Evolutionary conservation across 2,797 vertebrate genomes (phyloP).

Genomic region (Parotocinclus haroldoi): DNA sequence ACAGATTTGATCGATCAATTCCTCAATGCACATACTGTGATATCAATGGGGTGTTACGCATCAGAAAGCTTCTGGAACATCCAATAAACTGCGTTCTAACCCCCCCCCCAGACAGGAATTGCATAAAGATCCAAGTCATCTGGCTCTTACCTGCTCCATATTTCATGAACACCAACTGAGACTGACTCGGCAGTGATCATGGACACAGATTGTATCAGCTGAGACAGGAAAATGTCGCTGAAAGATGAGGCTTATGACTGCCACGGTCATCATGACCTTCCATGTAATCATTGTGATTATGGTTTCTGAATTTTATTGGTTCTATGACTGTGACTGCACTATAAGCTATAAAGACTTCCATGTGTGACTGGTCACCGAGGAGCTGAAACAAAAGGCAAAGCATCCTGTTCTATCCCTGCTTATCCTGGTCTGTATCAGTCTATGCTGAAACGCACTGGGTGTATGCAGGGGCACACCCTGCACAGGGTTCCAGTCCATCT

Average conservation of each 20-base stretch:
- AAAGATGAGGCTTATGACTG: too few relatives aligned
- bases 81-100: background rate
- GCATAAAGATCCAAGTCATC: too few relatives aligned
- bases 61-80: background rate
- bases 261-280: slow-evolving; percentile 2
- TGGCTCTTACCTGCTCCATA: slow-evolving; percentile 2
- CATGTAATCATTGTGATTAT: background rate
- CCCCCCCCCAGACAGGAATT: slow-evolving; percentile 10
- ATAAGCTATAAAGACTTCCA: slow-evolving; percentile 1
- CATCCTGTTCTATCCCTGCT: too few relatives aligned
- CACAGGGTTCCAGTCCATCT: too few relatives aligned
- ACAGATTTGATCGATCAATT: background rate
- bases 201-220: slow-evolving; percentile 11
- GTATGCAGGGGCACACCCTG: too few relatives aligned
- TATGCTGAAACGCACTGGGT: too few relatives aligned
- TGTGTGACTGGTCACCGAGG: slow-evolving; percentile 1
- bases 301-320: background rate
- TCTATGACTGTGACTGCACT: background rate
- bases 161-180: slow-evolving; percentile 27
- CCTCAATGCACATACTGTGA: background rate
- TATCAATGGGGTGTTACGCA: too few relatives aligned
- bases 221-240: background rate
- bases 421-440: too few relatives aligned
- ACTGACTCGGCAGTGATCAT: slow-evolving; percentile 13
- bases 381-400: too few relatives aligned